These are phyloP conservation scores for Ophonus ardosiacus DNA, from an alignment of 2,888 invertebrate genomes.

Conservation along the genomic window DNA sequence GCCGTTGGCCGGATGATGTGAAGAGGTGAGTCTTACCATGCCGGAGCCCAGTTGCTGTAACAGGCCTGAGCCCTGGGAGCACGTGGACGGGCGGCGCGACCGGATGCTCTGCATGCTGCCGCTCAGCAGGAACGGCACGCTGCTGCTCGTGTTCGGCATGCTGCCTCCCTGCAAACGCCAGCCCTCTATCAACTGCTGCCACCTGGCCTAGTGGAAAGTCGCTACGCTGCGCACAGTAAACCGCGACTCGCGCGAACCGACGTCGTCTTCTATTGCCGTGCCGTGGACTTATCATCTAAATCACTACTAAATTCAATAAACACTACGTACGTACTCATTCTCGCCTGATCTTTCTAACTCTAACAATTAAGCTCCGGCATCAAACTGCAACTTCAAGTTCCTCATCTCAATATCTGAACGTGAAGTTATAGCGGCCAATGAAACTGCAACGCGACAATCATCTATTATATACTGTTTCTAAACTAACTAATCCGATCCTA, in stretches of 20 bases:
- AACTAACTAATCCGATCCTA: conserved; percentile 19
- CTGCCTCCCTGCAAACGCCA: conserved; percentile 85
- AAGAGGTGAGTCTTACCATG: conserved; percentile 92
- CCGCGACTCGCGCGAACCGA: conserved; percentile 37
- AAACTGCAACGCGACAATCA: conserved; percentile 27
- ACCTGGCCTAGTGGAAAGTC: no score
- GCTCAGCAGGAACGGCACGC: conserved; percentile 90
- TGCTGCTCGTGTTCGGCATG: conserved; percentile 93
- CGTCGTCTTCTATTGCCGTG: conserved; percentile 24
- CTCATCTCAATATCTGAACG: not conserved
- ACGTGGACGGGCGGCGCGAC: conserved; percentile 86
- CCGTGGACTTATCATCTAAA: conserved; percentile 19
- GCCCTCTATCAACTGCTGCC: not conserved
- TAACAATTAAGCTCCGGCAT: conserved; percentile 35
- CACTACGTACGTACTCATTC: not conserved
- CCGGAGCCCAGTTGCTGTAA: conserved; percentile 94
- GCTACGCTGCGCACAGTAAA: conserved; percentile 8
- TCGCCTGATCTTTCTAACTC: conserved; percentile 6
- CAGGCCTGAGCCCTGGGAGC: conserved; percentile 84
- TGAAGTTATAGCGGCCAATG: conserved; percentile 30
- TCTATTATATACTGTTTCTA: conserved; percentile 37
- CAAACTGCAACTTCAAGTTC: conserved; percentile 22
- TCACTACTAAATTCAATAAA: not conserved
- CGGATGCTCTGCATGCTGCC: conserved; percentile 87
- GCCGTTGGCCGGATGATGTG: conserved; percentile 77